Evolutionary conservation across 1,140 invertebrate species (phyloP).

Genomic region (Ylistrum balloti): DNA sequence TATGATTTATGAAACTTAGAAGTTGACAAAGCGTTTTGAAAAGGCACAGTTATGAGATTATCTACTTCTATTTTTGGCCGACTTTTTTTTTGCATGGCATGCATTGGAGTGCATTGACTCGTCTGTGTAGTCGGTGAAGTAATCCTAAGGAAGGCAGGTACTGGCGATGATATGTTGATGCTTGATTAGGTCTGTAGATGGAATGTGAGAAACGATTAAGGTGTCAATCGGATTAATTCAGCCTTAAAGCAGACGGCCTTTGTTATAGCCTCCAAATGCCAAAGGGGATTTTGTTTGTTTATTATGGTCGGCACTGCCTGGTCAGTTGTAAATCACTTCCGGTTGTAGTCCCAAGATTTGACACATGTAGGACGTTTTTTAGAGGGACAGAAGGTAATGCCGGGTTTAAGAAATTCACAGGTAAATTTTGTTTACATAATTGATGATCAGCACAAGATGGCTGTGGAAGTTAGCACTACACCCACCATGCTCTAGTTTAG

Average conservation of each 20-base stretch:
- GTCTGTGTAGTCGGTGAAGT: not conserved
- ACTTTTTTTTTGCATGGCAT: slow-evolving; percentile 34
- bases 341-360: not conserved
- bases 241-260: not conserved
- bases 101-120: slow-evolving; percentile 10
- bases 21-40: not conserved
- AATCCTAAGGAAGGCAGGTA: not conserved
- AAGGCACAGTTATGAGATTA: not conserved
- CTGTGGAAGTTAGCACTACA: no score
- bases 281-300: not conserved
- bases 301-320: not conserved
- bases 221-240: not conserved
- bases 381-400: not conserved
- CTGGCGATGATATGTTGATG: not conserved
- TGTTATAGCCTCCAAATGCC: not conserved
- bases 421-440: slow-evolving; percentile 21
- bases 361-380: not conserved
- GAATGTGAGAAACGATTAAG: slow-evolving; percentile 32
- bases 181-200: not conserved
- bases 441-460: no score
- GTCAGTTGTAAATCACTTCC: not conserved
- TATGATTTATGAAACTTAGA: not conserved
- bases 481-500: no score
- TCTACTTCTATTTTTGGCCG: slow-evolving; percentile 27
- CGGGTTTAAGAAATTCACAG: not conserved